Evolutionary conservation across 2,113 vertebrate species (phyloP).

Genomic region (Eretmochelys imbricata): DNA sequence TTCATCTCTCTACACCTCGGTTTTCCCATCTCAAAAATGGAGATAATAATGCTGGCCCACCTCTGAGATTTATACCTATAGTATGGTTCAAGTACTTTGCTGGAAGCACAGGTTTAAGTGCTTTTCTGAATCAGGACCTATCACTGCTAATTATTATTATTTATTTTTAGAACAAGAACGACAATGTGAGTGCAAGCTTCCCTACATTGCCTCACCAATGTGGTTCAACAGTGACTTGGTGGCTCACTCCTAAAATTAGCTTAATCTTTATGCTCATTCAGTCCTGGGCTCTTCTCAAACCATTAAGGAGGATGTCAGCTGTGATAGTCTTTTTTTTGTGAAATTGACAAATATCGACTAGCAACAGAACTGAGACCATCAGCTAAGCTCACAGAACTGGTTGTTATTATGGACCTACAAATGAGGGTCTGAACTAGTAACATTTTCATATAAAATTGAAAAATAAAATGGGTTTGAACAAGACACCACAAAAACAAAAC

Average conservation of each 20-base stretch:
- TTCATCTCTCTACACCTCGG: not conserved
- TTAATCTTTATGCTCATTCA: not conserved
- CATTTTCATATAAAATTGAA: not conserved
- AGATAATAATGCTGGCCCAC: not conserved
- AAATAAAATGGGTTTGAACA: not conserved
- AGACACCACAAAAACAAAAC: not conserved
- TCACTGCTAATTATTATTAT: not conserved
- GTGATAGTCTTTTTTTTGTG: not conserved
- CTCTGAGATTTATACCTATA: not conserved
- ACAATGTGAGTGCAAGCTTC: fast-evolving
- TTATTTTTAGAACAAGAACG: not conserved
- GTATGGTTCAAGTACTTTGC: not conserved
- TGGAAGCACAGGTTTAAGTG: not conserved
- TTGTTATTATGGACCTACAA: not conserved
- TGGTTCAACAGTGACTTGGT: not conserved
- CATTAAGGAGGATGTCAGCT: not conserved
- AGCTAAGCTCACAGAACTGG: not conserved
- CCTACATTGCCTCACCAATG: not conserved
- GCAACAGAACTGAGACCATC: not conserved
- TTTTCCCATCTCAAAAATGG: not conserved
- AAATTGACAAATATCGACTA: not conserved
- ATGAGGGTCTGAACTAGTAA: not conserved
- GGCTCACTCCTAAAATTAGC: not conserved
- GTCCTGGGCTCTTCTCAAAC: not conserved
- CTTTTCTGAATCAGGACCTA: not conserved